A percentile compares a stretch with the other conserved stretches of the same genome.
Evolutionary conservation across 2,797 vertebrate species (phyloP).

Genomic region (Poeciliopsis infans): DNA sequence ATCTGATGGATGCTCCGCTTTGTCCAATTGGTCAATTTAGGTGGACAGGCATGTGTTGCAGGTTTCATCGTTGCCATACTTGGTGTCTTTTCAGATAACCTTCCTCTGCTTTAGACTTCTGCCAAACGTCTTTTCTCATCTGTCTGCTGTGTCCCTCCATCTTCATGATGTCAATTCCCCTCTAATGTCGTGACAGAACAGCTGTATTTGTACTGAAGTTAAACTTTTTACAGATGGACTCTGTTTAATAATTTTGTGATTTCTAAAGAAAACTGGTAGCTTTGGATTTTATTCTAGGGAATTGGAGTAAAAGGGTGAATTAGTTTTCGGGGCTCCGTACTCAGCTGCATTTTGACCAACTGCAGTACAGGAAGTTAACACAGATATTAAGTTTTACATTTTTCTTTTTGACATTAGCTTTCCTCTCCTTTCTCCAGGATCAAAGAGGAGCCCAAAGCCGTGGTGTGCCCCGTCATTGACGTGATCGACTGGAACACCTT

Average conservation of each 20-base stretch:
- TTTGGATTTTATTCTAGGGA: not conserved
- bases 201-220: not conserved
- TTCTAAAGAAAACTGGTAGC: not conserved
- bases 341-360: not conserved
- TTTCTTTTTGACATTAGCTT: not conserved
- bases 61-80: not conserved
- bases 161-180: not conserved
- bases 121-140: not conserved
- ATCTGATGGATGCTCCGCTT: not conserved
- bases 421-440: conserved; percentile 80
- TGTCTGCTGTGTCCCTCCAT: not conserved
- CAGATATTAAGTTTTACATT: not conserved
- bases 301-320: not conserved
- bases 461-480: conserved; percentile 96
- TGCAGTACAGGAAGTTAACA: not conserved
- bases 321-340: not conserved
- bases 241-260: not conserved
- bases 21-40: not conserved
- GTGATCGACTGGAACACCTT: conserved; percentile 99
- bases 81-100: not conserved
- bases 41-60: not conserved
- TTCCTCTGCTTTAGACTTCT: not conserved
- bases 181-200: not conserved
- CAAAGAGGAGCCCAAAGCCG: conserved; percentile 88
- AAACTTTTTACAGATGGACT: not conserved